Evolutionary conservation across 2,113 vertebrate genomes (phyloP).

Genomic region (Tachuris rubrigastra): DNA sequence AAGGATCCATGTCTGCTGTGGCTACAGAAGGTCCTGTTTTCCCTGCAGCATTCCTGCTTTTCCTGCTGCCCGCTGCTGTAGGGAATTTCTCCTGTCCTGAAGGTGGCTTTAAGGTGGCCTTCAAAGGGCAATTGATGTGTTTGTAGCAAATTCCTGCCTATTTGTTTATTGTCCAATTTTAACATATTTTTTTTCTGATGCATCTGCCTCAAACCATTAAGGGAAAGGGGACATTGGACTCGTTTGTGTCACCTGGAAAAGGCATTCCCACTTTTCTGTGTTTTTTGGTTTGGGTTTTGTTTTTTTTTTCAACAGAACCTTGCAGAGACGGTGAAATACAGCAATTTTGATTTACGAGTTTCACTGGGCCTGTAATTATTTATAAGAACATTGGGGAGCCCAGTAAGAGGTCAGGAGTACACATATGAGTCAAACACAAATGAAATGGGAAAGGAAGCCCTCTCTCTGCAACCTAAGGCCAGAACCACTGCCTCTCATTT

Average conservation of each 20-base stretch:
- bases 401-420: neutral
- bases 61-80: neutral
- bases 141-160: neutral
- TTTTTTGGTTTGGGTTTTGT: no score
- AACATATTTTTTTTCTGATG: neutral
- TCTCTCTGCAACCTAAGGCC: neutral
- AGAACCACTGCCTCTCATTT: neutral
- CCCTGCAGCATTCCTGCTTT: neutral
- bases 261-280: neutral
- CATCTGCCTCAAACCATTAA: neutral
- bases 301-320: no score
- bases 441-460: neutral
- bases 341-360: neutral
- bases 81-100: neutral
- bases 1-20: neutral
- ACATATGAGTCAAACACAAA: fast-evolving
- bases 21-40: neutral
- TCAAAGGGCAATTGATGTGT: neutral
- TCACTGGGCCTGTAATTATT: neutral
- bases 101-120: neutral
- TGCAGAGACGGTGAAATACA: neutral
- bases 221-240: neutral
- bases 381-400: neutral
- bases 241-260: neutral
- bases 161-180: neutral